phyloP scores from a whole-genome alignment of 2,888 invertebrate species.

The Thumatha senex region DNA sequence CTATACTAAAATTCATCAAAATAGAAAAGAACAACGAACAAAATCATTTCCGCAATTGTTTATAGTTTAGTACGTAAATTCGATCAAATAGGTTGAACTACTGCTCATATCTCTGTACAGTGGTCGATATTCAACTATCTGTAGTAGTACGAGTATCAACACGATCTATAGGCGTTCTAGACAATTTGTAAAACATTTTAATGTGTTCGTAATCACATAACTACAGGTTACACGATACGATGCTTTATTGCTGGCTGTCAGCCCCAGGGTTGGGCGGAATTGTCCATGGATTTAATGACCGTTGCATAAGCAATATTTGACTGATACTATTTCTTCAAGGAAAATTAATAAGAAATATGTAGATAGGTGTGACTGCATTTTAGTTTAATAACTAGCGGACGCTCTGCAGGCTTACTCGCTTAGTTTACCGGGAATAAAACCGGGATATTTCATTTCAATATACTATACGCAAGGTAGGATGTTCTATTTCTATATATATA shows the following conservation, averaged over 20 bases:
- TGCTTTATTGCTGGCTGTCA: neutral
- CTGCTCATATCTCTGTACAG: neutral
- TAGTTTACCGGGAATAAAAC: too few relatives aligned
- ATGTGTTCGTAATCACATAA: constrained; percentile 19
- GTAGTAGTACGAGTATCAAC: neutral
- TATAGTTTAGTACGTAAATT: neutral
- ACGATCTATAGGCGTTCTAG: constrained; percentile 11
- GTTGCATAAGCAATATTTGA: constrained; percentile 4
- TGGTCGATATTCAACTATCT: neutral
- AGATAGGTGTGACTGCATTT: too few relatives aligned
- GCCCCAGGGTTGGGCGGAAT: constrained; percentile 8
- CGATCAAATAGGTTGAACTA: neutral
- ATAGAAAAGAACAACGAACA: too few relatives aligned
- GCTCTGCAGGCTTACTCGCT: too few relatives aligned
- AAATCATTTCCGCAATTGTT: too few relatives aligned
- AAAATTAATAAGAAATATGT: too few relatives aligned
- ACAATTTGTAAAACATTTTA: constrained; percentile 21
- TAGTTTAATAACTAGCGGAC: too few relatives aligned
- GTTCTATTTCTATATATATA: too few relatives aligned
- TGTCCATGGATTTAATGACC: constrained; percentile 22
- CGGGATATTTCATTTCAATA: too few relatives aligned
- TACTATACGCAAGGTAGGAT: too few relatives aligned
- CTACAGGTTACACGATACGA: constrained; percentile 5
- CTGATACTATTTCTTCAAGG: too few relatives aligned
- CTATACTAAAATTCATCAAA: too few relatives aligned